A percentile compares a stretch with the other conserved stretches of the same genome.
Conservation (phyloP, 2,888 invertebrate species). For the Frankliniella fusca region DNA sequence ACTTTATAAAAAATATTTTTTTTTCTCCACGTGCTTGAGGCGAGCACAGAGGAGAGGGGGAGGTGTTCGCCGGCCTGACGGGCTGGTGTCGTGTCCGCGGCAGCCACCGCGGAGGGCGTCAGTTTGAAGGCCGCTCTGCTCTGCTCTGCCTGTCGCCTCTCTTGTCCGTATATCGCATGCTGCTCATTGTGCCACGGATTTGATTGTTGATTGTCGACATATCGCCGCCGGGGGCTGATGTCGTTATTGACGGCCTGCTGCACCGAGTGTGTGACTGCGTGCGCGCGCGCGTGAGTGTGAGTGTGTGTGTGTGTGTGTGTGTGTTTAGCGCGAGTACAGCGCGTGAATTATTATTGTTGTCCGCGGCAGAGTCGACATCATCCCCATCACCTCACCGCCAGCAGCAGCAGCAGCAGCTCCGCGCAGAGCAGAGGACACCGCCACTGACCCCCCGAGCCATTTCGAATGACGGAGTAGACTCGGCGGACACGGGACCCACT, state of each 20-base stretch:
- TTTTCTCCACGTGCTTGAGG: no score
- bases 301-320: neutral
- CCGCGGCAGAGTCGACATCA: neutral
- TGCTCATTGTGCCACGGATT: neutral
- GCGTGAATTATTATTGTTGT: conserved; percentile 9
- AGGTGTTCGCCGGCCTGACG: no score
- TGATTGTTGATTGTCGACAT: conserved; percentile 19
- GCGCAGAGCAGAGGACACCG: neutral
- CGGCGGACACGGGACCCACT: no score
- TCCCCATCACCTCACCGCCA: neutral
- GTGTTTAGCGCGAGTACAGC: neutral
- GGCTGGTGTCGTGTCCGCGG: neutral
- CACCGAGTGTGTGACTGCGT: neutral
- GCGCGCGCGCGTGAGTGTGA: neutral
- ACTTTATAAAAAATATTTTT: no score
- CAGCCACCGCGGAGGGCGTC: neutral
- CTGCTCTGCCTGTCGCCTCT: neutral
- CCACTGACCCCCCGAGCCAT: no score
- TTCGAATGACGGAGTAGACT: no score
- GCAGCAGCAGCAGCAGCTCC: neutral
- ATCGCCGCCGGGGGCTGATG: conserved; percentile 20
- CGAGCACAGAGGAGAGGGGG: no score
- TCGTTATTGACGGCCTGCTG: conserved; percentile 19
- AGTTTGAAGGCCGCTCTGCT: neutral
- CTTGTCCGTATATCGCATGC: neutral